These are phyloP conservation scores for Bimastos eiseni DNA, from an alignment of 2,888 invertebrate species.

Conservation along the genomic window DNA sequence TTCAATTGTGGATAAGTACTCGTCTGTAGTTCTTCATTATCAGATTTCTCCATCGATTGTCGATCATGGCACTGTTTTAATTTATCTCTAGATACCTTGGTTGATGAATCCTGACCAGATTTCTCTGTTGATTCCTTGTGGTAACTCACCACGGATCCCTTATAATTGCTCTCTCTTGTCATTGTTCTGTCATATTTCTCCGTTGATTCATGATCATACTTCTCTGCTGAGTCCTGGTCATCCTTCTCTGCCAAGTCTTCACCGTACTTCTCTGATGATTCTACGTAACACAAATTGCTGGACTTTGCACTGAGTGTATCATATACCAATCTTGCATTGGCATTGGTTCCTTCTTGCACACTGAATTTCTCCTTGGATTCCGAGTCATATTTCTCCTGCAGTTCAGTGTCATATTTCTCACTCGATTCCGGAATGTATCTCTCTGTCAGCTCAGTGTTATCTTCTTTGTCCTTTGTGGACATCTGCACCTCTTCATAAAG, in stretches of 20 bases:
- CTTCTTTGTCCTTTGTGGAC: background rate
- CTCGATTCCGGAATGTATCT: background rate
- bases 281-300: background rate
- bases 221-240: background rate
- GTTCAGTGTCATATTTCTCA: conserved; percentile 1
- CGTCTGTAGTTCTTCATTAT: background rate
- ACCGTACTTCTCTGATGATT: background rate
- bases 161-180: background rate
- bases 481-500: background rate
- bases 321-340: background rate
- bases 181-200: background rate
- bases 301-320: background rate
- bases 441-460: background rate
- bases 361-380: background rate
- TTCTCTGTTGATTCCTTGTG: background rate
- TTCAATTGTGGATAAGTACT: background rate
- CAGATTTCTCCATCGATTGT: background rate
- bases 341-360: background rate
- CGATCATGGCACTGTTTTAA: background rate
- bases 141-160: background rate
- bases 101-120: background rate
- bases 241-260: background rate
- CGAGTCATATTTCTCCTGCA: background rate
- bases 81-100: background rate
- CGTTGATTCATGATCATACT: background rate